Evolutionary conservation across 2,113 vertebrate genomes (phyloP).

Genomic region (Corvus cornix): DNA sequence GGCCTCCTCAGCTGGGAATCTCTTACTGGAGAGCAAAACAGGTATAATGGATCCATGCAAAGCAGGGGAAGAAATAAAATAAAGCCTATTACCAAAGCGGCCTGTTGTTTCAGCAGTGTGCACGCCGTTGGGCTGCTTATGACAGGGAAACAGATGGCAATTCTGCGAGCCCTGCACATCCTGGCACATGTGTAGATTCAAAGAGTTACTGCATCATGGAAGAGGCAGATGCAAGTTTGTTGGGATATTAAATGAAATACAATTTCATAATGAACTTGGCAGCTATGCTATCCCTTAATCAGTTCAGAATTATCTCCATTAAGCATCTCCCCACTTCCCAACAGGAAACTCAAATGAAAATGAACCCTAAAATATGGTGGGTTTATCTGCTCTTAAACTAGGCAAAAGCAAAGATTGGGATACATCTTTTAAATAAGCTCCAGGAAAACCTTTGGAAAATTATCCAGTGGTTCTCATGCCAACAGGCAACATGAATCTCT

Average conservation of each 20-base stretch:
- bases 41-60: background rate
- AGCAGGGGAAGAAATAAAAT: constrained; percentile 25
- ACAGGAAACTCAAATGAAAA: background rate
- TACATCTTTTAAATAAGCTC: background rate
- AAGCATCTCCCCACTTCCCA: background rate
- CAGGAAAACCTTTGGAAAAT: background rate
- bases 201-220: constrained; percentile 61
- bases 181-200: constrained; percentile 45
- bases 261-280: constrained; percentile 33
- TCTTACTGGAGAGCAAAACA: background rate
- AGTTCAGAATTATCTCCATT: constrained; percentile 26
- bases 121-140: background rate
- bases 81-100: background rate
- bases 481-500: background rate
- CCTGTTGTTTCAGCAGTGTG: constrained; percentile 6
- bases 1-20: background rate
- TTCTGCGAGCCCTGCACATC: constrained; percentile 40
- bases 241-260: constrained; percentile 63
- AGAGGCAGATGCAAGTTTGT: constrained; percentile 68
- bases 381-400: background rate
- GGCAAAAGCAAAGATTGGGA: background rate
- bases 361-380: background rate
- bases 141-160: constrained; percentile 63
- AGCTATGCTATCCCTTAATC: constrained; percentile 1
- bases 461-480: background rate